phyloP scores from a whole-genome alignment of 2,797 vertebrate species.

The Galagoides demidoff region DNA sequence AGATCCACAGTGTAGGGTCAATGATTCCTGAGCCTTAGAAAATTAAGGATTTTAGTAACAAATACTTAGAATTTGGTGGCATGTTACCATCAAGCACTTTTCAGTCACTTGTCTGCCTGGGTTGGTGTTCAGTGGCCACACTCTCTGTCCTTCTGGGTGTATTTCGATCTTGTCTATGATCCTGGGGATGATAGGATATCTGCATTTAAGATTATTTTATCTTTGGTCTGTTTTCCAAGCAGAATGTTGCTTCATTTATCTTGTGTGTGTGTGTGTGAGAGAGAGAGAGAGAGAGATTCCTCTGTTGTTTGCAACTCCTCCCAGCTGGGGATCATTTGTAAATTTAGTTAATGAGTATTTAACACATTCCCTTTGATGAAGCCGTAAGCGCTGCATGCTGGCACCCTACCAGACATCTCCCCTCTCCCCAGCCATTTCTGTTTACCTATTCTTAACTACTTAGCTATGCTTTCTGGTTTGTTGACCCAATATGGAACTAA shows the following conservation, averaged over 20 bases:
- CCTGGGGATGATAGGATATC: background rate
- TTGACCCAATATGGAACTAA: constrained; percentile 60
- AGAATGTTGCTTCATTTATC: constrained; percentile 47
- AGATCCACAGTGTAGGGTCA: background rate
- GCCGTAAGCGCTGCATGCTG: constrained; percentile 57
- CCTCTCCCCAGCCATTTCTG: background rate
- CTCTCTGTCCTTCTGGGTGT: background rate
- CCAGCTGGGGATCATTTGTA: constrained; percentile 76
- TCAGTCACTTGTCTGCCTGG: background rate
- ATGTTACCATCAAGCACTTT: background rate
- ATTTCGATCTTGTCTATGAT: background rate
- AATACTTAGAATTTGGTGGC: background rate
- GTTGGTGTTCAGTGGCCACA: background rate
- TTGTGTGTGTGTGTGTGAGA: background rate
- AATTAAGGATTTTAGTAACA: background rate
- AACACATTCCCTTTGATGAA: constrained; percentile 79
- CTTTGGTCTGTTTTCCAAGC: constrained; percentile 19
- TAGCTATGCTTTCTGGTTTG: constrained; percentile 65
- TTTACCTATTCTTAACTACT: constrained; percentile 64
- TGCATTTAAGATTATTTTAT: constrained; percentile 46
- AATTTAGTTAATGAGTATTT: constrained; percentile 79
- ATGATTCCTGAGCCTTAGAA: background rate
- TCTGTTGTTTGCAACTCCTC: constrained; percentile 72
- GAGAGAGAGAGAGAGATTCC: background rate
- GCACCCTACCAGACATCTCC: constrained; percentile 58